Evolutionary conservation across 2,113 vertebrate species (phyloP).

Genomic region (Pitta sordida): DNA sequence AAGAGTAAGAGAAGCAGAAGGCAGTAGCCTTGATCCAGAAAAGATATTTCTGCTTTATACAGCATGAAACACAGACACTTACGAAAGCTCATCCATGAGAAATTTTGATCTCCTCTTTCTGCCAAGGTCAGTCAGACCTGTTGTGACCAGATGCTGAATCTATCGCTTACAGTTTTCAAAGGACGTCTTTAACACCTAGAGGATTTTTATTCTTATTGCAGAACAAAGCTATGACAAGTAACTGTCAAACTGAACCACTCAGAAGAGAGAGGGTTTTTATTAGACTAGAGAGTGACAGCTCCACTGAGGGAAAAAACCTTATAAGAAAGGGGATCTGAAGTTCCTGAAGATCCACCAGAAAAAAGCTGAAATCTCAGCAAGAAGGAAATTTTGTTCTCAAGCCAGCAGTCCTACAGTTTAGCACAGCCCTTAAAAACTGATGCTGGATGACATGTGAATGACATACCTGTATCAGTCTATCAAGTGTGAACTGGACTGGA

Average conservation of each 20-base stretch:
- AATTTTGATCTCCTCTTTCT: constrained; percentile 26
- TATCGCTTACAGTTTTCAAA: constrained; percentile 27
- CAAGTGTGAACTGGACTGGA: not conserved
- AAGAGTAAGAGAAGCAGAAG: not conserved
- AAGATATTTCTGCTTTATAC: constrained; percentile 13
- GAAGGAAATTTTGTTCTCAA: not conserved
- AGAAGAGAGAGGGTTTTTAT: constrained; percentile 26
- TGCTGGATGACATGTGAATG: not conserved
- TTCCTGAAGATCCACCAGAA: not conserved
- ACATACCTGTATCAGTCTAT: not conserved
- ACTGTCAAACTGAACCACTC: constrained; percentile 15
- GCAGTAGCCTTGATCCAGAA: constrained; percentile 26
- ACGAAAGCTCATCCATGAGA: constrained; percentile 39
- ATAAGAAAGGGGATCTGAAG: not conserved
- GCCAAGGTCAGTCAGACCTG: constrained; percentile 38
- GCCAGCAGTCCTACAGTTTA: not conserved
- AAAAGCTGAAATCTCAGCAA: not conserved
- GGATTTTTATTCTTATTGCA: constrained; percentile 45
- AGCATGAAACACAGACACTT: constrained; percentile 1
- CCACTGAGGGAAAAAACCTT: not conserved
- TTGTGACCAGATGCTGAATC: constrained; percentile 29
- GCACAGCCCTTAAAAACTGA: not conserved
- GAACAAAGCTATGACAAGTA: not conserved
- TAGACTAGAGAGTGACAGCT: not conserved
- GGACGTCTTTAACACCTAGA: constrained; percentile 30